Conservation (phyloP, 2,797 vertebrate genomes). For the Chrysocyon brachyurus region DNA sequence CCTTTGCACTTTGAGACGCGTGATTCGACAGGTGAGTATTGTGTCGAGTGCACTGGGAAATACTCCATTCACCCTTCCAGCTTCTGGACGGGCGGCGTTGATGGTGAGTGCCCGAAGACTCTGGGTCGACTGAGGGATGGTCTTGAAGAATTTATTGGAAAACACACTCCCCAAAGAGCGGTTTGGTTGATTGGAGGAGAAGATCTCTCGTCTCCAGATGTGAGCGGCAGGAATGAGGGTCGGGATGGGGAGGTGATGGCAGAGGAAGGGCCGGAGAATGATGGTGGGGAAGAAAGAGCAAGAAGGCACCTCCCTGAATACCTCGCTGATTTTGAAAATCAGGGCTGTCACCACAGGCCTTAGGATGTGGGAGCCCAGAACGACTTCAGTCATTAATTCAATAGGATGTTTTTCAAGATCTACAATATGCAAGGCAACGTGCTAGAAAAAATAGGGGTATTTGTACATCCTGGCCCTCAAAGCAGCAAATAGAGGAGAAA, state of each 20-base stretch:
- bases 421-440: background rate
- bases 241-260: background rate
- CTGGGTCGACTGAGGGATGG: background rate
- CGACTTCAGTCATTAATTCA: background rate
- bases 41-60: background rate
- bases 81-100: background rate
- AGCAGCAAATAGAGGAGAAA: background rate
- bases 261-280: background rate
- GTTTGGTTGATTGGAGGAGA: background rate
- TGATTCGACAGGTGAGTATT: background rate
- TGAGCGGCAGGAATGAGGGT: background rate
- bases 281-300: background rate
- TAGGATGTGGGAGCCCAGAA: background rate
- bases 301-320: background rate
- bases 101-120: background rate
- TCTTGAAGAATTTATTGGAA: background rate
- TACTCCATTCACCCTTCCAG: background rate
- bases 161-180: background rate
- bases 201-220: background rate
- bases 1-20: background rate
- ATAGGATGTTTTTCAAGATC: background rate
- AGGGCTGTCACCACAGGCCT: background rate
- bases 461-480: background rate
- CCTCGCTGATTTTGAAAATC: background rate
- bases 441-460: background rate